Conservation (phyloP, 1,140 invertebrate genomes). For the Pogonomyrmex californicus region DNA sequence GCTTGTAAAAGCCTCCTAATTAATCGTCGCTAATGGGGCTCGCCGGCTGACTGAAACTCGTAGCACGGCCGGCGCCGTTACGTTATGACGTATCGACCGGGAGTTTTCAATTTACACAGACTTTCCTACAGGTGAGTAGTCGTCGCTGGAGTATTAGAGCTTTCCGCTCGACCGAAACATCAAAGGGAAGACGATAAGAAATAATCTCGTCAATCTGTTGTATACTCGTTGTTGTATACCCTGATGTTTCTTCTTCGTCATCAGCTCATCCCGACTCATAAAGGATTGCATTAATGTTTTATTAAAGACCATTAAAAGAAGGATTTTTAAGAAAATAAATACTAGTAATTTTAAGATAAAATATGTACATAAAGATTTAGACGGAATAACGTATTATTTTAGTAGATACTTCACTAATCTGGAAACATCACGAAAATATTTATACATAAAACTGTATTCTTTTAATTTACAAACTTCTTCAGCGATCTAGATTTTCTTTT, state of each 20-base stretch:
- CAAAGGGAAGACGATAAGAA: constrained; percentile 41
- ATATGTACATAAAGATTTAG: no score
- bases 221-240: neutral
- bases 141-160: neutral
- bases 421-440: neutral
- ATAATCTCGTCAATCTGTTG: constrained; percentile 37
- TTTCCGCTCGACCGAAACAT: neutral
- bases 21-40: constrained; percentile 71
- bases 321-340: neutral
- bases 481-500: neutral
- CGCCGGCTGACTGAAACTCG: constrained; percentile 32
- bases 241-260: no score
- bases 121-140: constrained; percentile 14
- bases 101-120: constrained; percentile 46
- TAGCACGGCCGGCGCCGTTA: constrained; percentile 2
- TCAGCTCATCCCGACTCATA: neutral
- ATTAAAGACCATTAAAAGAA: neutral
- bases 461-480: neutral
- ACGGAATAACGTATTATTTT: neutral
- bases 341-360: neutral
- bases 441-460: neutral
- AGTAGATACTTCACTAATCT: neutral
- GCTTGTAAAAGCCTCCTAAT: constrained; percentile 72
- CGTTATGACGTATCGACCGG: constrained; percentile 71
- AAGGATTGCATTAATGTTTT: neutral